These are phyloP conservation scores for Frankliniella intonsa DNA, from an alignment of 2,888 invertebrate species.

Conservation along the genomic window DNA sequence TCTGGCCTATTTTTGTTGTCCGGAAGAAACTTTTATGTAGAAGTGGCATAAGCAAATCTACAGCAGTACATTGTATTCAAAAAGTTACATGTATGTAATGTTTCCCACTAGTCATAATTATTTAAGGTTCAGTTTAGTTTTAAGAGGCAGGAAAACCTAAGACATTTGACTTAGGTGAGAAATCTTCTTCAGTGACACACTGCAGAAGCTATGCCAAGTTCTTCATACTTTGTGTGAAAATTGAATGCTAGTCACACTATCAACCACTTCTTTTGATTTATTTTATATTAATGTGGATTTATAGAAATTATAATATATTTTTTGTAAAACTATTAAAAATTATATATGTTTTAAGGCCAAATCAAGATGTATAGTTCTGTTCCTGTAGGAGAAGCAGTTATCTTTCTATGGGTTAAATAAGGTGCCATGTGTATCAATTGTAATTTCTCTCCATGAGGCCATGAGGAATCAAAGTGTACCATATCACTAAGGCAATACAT, in stretches of 20 bases:
- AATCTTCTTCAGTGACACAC: no score
- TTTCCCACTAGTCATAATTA: conserved; percentile 3
- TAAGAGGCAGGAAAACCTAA: no score
- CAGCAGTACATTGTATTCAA: neutral
- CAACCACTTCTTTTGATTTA: neutral
- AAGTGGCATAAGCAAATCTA: neutral
- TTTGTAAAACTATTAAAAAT: conserved; percentile 3
- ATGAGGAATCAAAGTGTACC: neutral
- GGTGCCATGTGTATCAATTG: neutral
- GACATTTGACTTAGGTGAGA: no score
- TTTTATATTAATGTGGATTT: neutral
- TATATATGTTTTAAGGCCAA: conserved; percentile 14
- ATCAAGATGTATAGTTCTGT: neutral
- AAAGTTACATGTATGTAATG: no score
- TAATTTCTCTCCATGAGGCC: neutral
- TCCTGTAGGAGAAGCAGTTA: neutral
- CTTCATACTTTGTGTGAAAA: neutral
- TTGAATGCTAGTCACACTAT: neutral
- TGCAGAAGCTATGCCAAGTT: no score
- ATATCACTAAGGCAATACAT: conserved; percentile 11
- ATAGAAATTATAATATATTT: conserved; percentile 21
- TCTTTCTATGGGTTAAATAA: neutral
- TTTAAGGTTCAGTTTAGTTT: neutral
- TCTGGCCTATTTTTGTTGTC: conserved; percentile 5
- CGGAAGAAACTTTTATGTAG: neutral